Evolutionary conservation across 2,797 vertebrate species (phyloP), one percentile per base, ranked within the genome.

Genomic region (Gorsachius magnificus): DNA sequence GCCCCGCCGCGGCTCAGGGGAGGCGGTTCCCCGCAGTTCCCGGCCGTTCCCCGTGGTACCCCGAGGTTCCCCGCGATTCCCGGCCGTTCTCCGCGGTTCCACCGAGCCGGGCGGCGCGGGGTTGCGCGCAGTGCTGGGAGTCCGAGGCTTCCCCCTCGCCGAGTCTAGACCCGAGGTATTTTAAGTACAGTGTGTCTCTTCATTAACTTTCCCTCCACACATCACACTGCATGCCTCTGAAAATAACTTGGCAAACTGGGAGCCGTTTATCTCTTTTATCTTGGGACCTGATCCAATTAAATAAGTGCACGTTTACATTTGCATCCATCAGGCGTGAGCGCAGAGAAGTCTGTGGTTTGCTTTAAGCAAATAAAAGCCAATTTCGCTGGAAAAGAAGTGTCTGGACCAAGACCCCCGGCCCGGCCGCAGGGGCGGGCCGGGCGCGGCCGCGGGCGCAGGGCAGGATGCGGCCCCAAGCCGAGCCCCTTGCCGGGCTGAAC

Each of bases 201-300:
- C 98, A 98, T 99, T 98, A 98, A 98, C 97, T 98, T 98, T 98
- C 98, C 95, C 97, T 98, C 97, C 97, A 98, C 98, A 98, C 98
- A 98, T 97, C 96, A 83, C 97, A 83, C 97, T 97, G 98, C 98
- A 97, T 94, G 97, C 98, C 98, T 98, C 98, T 98, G 98, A 98
- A 98, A 99, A 99, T 98, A 99, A 98, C 99, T 98, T 98, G 97
- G 98, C 98, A 97, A 98, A 90, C 98, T 91, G 97, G 98, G 98
- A 98, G 98, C 98, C 97, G 98, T 99, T 99, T 99, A 99, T 99
- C 99, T 99, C 98, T 98, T 98, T 98, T 98, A 99, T 99, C 99
- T 98, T 98, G 99, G 99, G 99, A 99, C 98, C 98, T 98, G 98
- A 99, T 99, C 99, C 99, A 99, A 99, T 99, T 99, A 99, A 99